A percentile compares a stretch with the other conserved stretches of the same genome.
Conservation (phyloP, 2,113 vertebrate species). For the Ptilonorhynchus violaceus region DNA sequence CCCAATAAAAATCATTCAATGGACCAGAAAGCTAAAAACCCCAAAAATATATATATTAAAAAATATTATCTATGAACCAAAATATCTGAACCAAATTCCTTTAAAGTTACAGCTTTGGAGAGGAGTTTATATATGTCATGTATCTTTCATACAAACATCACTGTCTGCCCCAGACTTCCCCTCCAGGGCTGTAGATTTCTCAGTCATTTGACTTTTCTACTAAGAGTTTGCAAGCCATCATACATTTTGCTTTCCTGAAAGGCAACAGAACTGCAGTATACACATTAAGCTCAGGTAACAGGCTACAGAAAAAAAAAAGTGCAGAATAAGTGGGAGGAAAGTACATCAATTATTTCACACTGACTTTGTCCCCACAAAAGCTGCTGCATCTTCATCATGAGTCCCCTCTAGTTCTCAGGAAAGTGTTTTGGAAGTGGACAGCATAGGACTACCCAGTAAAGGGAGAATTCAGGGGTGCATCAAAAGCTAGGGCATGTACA, state of each 20-base stretch:
- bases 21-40: neutral
- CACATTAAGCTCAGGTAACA: neutral
- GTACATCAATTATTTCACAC: neutral
- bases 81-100: neutral
- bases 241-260: neutral
- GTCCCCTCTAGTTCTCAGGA: neutral
- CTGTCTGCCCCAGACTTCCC: neutral
- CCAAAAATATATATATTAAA: too few species aligned
- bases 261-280: fast-evolving
- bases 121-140: neutral
- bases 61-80: neutral
- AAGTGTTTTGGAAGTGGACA: neutral
- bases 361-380: neutral
- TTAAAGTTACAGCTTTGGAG: neutral
- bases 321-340: neutral
- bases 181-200: neutral
- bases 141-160: neutral
- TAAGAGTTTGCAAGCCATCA: neutral
- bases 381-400: fast-evolving
- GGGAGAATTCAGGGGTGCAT: neutral
- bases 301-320: neutral
- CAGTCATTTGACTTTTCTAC: neutral
- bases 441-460: neutral
- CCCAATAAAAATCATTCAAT: neutral
- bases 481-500: neutral